phyloP scores from a whole-genome alignment of 2,113 vertebrate genomes.

The Neolamprologus modestus region DNA sequence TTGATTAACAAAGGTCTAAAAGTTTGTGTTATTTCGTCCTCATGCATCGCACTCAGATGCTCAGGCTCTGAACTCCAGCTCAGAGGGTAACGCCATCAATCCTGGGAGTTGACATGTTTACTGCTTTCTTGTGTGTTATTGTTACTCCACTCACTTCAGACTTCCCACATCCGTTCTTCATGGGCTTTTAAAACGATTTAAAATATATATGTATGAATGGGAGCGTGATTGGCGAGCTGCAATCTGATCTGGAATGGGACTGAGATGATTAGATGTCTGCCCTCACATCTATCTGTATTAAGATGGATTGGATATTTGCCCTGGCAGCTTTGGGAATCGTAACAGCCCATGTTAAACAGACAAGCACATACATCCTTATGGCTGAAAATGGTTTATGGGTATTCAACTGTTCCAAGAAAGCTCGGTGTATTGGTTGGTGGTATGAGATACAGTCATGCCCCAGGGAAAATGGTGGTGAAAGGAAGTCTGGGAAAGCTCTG shows the following conservation, averaged over 20 bases:
- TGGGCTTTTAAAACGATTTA: neutral
- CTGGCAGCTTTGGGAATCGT: neutral
- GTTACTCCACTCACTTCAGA: slow-evolving; percentile 12
- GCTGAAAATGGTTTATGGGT: neutral
- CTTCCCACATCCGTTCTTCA: slow-evolving; percentile 24
- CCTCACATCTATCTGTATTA: slow-evolving; percentile 11
- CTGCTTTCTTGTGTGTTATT: slow-evolving; percentile 29
- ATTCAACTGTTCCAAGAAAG: neutral
- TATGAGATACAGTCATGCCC: slow-evolving; percentile 30
- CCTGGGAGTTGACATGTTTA: slow-evolving; percentile 31
- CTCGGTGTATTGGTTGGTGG: neutral
- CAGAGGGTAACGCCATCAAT: slow-evolving; percentile 4
- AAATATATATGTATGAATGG: neutral
- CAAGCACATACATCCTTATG: neutral
- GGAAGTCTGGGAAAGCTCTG: slow-evolving; percentile 59
- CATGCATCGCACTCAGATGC: neutral
- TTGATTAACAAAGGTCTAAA: neutral
- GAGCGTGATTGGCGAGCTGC: neutral
- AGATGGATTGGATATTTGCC: neutral
- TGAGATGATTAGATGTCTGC: neutral
- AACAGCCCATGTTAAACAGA: neutral
- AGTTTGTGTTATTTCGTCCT: neutral
- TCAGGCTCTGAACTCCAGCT: neutral
- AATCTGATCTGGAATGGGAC: slow-evolving; percentile 28
- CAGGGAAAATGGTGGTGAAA: slow-evolving; percentile 33